Evolutionary conservation across 2,113 vertebrate genomes (phyloP).

Genomic region (Puntigrus tetrazona): DNA sequence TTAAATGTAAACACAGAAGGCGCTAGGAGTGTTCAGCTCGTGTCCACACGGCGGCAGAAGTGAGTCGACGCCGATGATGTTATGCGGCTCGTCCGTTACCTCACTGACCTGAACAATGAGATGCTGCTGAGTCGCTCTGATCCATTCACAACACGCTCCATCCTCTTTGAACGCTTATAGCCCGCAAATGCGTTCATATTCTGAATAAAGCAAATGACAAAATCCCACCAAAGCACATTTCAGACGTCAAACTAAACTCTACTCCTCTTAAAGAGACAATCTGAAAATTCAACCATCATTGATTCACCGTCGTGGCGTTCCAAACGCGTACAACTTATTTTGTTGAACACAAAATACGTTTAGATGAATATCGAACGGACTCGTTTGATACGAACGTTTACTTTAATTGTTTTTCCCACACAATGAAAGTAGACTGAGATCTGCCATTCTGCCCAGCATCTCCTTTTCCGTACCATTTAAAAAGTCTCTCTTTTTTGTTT

Average conservation of each 20-base stretch:
- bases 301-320: not conserved
- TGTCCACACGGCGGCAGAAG: slow-evolving; percentile 34
- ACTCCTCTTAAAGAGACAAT: not conserved
- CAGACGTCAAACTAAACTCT: not conserved
- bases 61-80: not conserved
- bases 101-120: slow-evolving; percentile 40
- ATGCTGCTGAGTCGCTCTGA: slow-evolving; percentile 27
- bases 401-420: not conserved
- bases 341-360: not conserved
- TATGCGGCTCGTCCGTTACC: slow-evolving; percentile 19
- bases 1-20: not conserved
- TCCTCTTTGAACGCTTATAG: not conserved
- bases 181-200: not conserved
- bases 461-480: not conserved
- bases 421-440: not conserved
- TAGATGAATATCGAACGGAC: not conserved
- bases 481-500: not conserved
- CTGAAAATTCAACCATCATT: not conserved
- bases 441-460: too few relatives aligned
- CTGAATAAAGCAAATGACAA: not conserved
- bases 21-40: not conserved
- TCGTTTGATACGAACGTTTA: too few relatives aligned
- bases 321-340: not conserved
- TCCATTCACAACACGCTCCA: slow-evolving; percentile 16
- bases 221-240: not conserved